Percentiles rank a stretch among this genome's conserved stretches.
Conservation (phyloP, 1,140 invertebrate species). For the Lordiphosa stackelbergi region DNA sequence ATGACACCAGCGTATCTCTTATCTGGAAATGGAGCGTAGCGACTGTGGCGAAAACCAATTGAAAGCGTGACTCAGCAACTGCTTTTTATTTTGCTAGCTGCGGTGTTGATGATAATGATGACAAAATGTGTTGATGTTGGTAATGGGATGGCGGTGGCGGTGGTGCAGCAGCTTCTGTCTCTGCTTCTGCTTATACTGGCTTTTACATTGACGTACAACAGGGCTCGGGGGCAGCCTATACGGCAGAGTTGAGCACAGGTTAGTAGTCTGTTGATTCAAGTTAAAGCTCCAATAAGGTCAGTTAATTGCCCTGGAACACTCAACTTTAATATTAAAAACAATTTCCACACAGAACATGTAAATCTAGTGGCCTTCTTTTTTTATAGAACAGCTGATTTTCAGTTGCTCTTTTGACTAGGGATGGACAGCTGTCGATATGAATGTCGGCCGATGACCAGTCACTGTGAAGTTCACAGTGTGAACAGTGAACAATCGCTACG, state of each 20-base stretch:
- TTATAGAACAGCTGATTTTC: constrained; percentile 39
- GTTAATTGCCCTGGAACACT: constrained; percentile 25
- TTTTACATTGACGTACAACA: neutral
- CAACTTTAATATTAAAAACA: constrained; percentile 27
- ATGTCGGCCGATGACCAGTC: too few species aligned
- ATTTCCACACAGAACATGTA: constrained; percentile 34
- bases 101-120: constrained; percentile 2
- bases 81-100: neutral
- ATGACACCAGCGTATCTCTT: constrained; percentile 3
- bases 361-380: constrained; percentile 38
- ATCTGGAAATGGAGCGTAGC: constrained; percentile 5
- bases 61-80: constrained; percentile 12
- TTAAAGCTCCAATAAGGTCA: neutral
- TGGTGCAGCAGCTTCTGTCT: neutral
- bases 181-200: neutral
- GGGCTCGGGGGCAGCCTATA: too few species aligned
- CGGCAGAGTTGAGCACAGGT: neutral
- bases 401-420: constrained; percentile 13
- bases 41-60: constrained; percentile 8
- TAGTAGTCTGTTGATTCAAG: constrained; percentile 1
- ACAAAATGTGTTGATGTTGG: neutral
- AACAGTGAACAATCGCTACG: too few species aligned
- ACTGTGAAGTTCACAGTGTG: too few species aligned
- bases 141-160: constrained; percentile 1
- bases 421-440: neutral